Base-by-base conservation (phyloP, 2,888 invertebrate species). In the Acronicta alni region DNA sequence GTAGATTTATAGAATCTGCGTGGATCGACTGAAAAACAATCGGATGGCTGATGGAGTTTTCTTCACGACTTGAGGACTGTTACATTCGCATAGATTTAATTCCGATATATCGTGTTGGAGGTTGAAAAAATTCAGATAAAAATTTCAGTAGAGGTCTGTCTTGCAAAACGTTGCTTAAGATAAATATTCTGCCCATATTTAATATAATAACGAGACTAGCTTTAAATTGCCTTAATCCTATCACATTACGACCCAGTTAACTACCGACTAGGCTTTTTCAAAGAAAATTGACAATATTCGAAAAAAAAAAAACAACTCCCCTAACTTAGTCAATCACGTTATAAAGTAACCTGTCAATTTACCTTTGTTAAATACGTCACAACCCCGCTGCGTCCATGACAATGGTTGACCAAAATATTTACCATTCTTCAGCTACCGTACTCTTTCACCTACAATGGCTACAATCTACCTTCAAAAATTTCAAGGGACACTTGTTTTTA, bases 401-500 rank as follows among this genome's bases (percentile, higher is more conserved):
- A 89, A 89, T 81, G 56, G 65, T 48, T 59, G 72, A 87, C 91
- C 91, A 90, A 90, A 91, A 90, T 90, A 91, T 91, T 90, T 88
- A 91, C 89, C 51, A 78, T 82, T 80, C 74, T 73, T 57, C 43
- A 72, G 81, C 85, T 82, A 67, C 78, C 41, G 58, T 53, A 43
- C 14, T 30, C 37, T 59, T 44, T 52, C 56, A 58, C 64, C 59
- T 72, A 57, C n/a, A n/a, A n/a, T n/a, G n/a, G n/a, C n/a, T n/a
- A n/a, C 17, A 37, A 53, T 26, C 2, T 51, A 35, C 54, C 51
- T 61, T 61, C 49, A 47, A 52, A 32, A 41, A 30, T 44, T 61
- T 30, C 30, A 46, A 58, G 47, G 38, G 47, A 49, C 79, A 79
- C 80, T 83, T 79, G 79, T 71, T 52, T 51, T 44, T 47, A 76